Percentiles rank a stretch among this genome's conserved stretches.
These are phyloP conservation scores for Elachura formosa DNA, from an alignment of 2,113 vertebrate species.

Conservation along the genomic window DNA sequence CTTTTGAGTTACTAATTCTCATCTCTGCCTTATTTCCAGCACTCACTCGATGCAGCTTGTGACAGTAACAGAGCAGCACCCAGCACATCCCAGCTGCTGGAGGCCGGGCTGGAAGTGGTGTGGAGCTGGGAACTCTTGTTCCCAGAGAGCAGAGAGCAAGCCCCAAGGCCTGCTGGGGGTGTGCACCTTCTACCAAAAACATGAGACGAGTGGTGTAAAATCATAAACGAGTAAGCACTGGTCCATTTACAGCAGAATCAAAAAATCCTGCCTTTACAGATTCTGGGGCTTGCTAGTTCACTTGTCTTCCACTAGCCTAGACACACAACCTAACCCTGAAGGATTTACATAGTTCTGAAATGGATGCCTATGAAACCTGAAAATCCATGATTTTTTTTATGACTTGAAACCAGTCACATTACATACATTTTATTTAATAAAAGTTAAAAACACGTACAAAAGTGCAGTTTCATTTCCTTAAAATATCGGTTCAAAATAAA, in stretches of 20 bases:
- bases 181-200: neutral
- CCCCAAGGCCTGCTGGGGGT: neutral
- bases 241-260: neutral
- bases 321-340: neutral
- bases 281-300: no score
- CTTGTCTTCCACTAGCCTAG: neutral
- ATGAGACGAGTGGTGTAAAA: rapidly evolving
- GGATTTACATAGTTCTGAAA: neutral
- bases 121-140: rapidly evolving
- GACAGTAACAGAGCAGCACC: neutral
- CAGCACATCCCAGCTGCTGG: neutral
- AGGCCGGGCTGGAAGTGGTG: neutral
- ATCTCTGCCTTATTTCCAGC: neutral
- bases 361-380: neutral
- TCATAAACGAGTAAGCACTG: neutral
- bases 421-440: constrained; percentile 58
- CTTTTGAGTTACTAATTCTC: neutral
- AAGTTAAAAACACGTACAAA: constrained; percentile 59
- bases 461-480: constrained; percentile 50
- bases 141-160: neutral
- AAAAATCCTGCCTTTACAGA: neutral
- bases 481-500: constrained; percentile 58
- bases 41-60: neutral
- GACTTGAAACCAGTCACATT: constrained; percentile 38
- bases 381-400: constrained; percentile 2